These are phyloP conservation scores for Cinclus mexicanus DNA, from an alignment of 2,113 vertebrate species.

Conservation along the genomic window DNA sequence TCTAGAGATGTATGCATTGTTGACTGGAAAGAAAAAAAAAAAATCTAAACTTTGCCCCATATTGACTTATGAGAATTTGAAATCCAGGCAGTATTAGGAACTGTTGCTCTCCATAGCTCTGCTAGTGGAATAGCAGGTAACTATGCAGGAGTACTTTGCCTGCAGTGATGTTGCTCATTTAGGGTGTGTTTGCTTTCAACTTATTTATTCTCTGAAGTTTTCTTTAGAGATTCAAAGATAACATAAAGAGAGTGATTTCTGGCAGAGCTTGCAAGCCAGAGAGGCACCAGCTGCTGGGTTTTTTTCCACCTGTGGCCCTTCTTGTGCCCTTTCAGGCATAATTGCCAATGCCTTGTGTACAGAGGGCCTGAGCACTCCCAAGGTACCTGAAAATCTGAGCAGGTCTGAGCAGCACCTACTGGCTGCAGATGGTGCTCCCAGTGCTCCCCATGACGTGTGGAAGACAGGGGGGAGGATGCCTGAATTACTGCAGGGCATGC, in stretches of 20 bases:
- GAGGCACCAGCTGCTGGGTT: constrained; percentile 8
- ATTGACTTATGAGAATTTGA: neutral
- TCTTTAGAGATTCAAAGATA: constrained; percentile 29
- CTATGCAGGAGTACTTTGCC: neutral
- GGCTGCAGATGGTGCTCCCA: neutral
- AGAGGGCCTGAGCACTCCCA: neutral
- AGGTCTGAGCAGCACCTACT: neutral
- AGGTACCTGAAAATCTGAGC: neutral
- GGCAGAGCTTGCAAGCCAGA: neutral
- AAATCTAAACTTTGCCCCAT: neutral
- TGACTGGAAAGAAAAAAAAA: neutral
- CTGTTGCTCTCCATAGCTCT: neutral
- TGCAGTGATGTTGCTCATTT: neutral
- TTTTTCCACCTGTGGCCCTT: neutral
- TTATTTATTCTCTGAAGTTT: constrained; percentile 5
- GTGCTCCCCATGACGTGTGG: accelerated
- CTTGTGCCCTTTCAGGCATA: neutral
- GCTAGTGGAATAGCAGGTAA: neutral
- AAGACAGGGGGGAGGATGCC: neutral
- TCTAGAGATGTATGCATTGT: neutral
- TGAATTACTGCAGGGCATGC: neutral
- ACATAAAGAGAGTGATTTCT: neutral
- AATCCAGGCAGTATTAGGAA: neutral
- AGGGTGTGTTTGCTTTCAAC: neutral
- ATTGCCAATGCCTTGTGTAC: neutral